Conservation (phyloP, 2,888 invertebrate species). For the Ephialtes manifestator region DNA sequence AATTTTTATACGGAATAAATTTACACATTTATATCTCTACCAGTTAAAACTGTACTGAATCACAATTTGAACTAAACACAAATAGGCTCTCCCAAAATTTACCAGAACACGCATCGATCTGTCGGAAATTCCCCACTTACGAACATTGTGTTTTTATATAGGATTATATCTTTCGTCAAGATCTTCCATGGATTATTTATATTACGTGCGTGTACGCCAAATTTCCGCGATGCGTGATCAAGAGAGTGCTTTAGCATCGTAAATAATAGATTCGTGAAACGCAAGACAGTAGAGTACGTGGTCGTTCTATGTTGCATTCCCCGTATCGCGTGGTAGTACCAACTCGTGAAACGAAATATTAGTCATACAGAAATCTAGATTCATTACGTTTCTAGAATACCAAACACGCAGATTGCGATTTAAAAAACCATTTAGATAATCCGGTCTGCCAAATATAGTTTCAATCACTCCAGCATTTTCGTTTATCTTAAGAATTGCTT, state of each 20-base stretch:
- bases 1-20: not conserved
- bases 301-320: not conserved
- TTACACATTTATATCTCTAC: not conserved
- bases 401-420: not conserved
- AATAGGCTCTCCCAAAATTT: no score
- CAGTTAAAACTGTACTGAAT: no score
- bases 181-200: not conserved
- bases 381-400: conserved; percentile 1
- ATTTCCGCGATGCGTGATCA: not conserved
- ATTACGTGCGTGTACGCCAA: not conserved
- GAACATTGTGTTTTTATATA: not conserved
- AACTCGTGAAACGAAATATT: not conserved
- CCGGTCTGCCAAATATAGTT: no score
- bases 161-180: not conserved
- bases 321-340: conserved; percentile 14
- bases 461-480: no score
- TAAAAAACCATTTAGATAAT: no score
- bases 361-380: not conserved
- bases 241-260: not conserved
- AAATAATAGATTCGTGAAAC: conserved; percentile 13
- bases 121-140: no score
- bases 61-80: no score
- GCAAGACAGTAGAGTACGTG: conserved; percentile 2
- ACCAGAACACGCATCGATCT: no score
- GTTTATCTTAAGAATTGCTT: no score